A percentile compares a stretch with the other conserved stretches of the same genome.
Evolutionary conservation across 2,797 vertebrate genomes (phyloP).

Genomic region (Enteromius unitaeniatus): DNA sequence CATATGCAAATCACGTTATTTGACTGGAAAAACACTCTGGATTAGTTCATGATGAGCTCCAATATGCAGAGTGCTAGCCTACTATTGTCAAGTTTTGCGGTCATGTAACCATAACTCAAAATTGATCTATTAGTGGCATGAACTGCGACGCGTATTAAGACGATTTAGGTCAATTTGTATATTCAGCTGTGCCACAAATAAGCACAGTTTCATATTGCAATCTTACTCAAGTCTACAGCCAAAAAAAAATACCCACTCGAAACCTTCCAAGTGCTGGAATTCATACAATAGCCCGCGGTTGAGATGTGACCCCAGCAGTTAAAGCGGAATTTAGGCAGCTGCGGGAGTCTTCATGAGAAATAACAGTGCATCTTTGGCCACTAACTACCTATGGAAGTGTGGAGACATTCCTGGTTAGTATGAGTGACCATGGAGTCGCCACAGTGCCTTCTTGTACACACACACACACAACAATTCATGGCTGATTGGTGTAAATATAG

Average conservation of each 20-base stretch:
- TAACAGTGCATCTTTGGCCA: slow-evolving; percentile 71
- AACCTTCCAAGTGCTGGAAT: slow-evolving; percentile 67
- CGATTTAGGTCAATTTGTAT: slow-evolving; percentile 33
- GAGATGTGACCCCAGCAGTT: slow-evolving; percentile 66
- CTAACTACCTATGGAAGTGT: slow-evolving; percentile 72
- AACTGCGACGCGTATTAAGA: neutral
- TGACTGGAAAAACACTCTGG: slow-evolving; percentile 19
- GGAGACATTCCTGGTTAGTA: slow-evolving; percentile 77
- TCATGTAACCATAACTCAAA: neutral
- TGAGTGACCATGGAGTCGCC: slow-evolving; percentile 75
- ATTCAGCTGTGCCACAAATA: neutral
- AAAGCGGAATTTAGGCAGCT: slow-evolving; percentile 74
- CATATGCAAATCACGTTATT: slow-evolving; percentile 43
- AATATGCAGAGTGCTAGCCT: neutral
- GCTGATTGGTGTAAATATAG: slow-evolving; percentile 46
- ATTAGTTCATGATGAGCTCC: neutral
- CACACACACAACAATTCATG: slow-evolving; percentile 37
- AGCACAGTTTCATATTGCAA: slow-evolving; percentile 12
- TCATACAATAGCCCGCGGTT: slow-evolving; percentile 70
- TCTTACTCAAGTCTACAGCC: neutral
- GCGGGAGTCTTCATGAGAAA: slow-evolving; percentile 66
- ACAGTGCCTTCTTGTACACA: slow-evolving; percentile 58
- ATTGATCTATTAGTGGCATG: neutral
- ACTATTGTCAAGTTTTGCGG: slow-evolving; percentile 19
- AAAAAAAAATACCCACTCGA: slow-evolving; percentile 51